phyloP scores from a whole-genome alignment of 2,797 vertebrate genomes.

The Gymnoscopelus microlampas region DNA sequence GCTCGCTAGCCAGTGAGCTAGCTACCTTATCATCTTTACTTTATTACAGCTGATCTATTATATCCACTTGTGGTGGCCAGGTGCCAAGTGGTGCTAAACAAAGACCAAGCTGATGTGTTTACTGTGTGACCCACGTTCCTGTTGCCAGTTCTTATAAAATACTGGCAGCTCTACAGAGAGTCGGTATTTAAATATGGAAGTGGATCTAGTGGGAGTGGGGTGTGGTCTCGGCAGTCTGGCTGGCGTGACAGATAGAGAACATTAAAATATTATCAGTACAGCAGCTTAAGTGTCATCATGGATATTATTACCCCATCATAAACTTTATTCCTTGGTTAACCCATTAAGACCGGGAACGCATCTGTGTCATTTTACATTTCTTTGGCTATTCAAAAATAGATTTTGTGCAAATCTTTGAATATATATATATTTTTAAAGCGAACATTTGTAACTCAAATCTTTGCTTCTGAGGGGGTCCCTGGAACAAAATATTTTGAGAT shows the following conservation, averaged over 20 bases:
- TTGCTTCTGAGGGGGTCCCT: too few relatives aligned
- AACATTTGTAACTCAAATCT: too few relatives aligned
- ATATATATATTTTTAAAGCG: too few relatives aligned
- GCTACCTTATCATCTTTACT: background rate
- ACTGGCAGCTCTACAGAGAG: conserved; percentile 43
- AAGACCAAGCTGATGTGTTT: conserved; percentile 40
- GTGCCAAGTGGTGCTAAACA: conserved; percentile 44
- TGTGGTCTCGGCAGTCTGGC: conserved; percentile 22
- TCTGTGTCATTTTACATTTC: too few relatives aligned
- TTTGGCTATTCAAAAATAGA: too few relatives aligned
- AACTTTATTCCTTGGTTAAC: conserved; percentile 61
- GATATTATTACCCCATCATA: conserved; percentile 55
- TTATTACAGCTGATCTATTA: conserved; percentile 4
- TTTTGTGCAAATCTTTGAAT: too few relatives aligned
- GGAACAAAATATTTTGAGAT: too few relatives aligned
- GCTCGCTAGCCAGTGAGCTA: too few relatives aligned
- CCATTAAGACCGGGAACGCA: too few relatives aligned
- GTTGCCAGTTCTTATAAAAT: conserved; percentile 41
- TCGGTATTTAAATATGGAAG: conserved; percentile 36
- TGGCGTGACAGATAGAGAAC: conserved; percentile 44
- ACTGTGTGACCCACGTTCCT: conserved; percentile 12
- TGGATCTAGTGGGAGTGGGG: conserved; percentile 5
- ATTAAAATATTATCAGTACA: conserved; percentile 62
- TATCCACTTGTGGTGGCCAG: conserved; percentile 11
- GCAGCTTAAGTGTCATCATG: conserved; percentile 61